Evolutionary conservation across 2,113 vertebrate genomes (phyloP).

Genomic region (Pavo muticus): DNA sequence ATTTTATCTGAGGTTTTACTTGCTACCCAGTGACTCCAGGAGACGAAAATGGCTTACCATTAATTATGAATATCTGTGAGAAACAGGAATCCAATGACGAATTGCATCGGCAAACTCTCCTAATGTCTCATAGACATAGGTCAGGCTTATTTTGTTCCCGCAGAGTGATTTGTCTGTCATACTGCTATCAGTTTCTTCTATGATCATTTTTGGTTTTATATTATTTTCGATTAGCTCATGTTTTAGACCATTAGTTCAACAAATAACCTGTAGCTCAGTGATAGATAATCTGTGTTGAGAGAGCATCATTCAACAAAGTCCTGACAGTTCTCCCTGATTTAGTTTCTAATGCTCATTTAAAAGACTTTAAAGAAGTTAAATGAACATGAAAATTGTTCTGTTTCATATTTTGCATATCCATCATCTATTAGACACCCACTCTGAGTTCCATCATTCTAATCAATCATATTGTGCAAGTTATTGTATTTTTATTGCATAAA

Average conservation of each 20-base stretch:
- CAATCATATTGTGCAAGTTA: constrained; percentile 35
- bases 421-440: constrained; percentile 38
- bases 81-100: constrained; percentile 48
- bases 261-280: constrained; percentile 57
- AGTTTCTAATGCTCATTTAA: constrained; percentile 35
- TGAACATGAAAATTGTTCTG: constrained; percentile 54
- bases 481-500: constrained; percentile 13
- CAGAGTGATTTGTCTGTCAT: constrained; percentile 16
- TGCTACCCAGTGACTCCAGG: not conserved
- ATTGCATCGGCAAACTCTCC: not conserved
- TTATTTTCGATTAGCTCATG: constrained; percentile 64
- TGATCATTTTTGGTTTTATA: not conserved
- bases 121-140: not conserved
- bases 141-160: constrained; percentile 19
- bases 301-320: constrained; percentile 40
- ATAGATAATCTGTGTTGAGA: constrained; percentile 43
- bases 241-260: constrained; percentile 68
- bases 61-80: constrained; percentile 47
- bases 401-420: constrained; percentile 35
- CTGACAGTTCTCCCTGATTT: constrained; percentile 36
- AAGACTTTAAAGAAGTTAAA: constrained; percentile 54
- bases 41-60: constrained; percentile 46
- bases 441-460: not conserved
- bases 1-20: constrained; percentile 47
- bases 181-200: constrained; percentile 32